Evolutionary conservation across 2,888 invertebrate genomes (phyloP).

Genomic region (Tridacna crocea): DNA sequence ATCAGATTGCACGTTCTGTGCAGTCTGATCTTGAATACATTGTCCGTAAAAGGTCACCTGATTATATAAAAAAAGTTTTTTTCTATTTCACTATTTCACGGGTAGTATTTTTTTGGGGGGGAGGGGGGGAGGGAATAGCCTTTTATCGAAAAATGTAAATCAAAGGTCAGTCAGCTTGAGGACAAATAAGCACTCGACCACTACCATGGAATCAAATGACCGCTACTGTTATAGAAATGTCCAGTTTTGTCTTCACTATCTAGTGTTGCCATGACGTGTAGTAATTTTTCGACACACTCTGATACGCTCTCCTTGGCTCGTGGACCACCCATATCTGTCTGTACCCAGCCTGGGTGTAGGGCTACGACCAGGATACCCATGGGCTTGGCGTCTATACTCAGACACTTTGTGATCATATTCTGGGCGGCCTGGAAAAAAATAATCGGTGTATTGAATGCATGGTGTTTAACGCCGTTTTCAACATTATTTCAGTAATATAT

Average conservation of each 20-base stretch:
- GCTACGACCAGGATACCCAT: conserved; percentile 90
- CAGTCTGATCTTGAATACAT: too few species aligned
- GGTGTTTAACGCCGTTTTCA: too few species aligned
- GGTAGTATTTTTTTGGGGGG: too few species aligned
- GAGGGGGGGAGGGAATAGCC: too few species aligned
- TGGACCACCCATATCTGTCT: conserved; percentile 92
- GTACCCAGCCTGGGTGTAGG: conserved; percentile 96
- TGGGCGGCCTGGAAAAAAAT: conserved; percentile 89
- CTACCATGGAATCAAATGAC: conserved; percentile 49
- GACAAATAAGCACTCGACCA: too few species aligned
- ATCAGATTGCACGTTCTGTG: too few species aligned
- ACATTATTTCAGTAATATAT: too few species aligned
- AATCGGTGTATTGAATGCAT: background rate
- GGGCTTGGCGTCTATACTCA: conserved; percentile 91
- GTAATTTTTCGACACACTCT: conserved; percentile 88
- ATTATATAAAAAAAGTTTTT: too few species aligned
- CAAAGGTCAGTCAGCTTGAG: too few species aligned
- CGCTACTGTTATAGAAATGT: conserved; percentile 46
- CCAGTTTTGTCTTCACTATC: conserved; percentile 84
- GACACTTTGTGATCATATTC: conserved; percentile 93
- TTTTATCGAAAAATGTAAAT: too few species aligned
- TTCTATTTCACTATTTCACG: too few species aligned
- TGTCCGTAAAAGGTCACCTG: too few species aligned
- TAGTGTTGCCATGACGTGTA: conserved; percentile 88
- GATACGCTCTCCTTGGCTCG: conserved; percentile 91